Conservation (phyloP, 1,140 invertebrate species). For the Trichomalopsis sarcophagae region DNA sequence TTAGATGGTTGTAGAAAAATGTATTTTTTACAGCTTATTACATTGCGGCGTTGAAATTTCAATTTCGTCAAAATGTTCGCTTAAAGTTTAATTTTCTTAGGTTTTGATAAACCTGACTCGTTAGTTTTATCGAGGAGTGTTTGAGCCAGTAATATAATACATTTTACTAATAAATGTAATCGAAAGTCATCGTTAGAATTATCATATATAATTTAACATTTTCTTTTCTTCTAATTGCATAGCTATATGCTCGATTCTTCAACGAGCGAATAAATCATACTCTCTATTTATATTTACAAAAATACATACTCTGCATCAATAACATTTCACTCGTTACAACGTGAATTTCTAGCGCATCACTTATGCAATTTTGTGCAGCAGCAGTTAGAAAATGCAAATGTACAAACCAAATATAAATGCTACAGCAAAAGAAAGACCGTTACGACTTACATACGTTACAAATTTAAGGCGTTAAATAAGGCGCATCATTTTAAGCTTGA, state of each 20-base stretch:
- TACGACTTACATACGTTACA: constrained; percentile 36
- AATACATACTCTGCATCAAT: constrained; percentile 51
- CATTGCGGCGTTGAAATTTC: constrained; percentile 15
- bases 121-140: constrained; percentile 26
- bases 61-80: constrained; percentile 44
- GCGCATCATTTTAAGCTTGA: constrained; percentile 25
- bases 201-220: constrained; percentile 50
- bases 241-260: constrained; percentile 43
- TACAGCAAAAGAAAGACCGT: constrained; percentile 19
- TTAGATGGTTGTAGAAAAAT: constrained; percentile 42
- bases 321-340: constrained; percentile 50
- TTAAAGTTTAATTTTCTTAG: constrained; percentile 35
- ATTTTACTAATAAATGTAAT: constrained; percentile 51
- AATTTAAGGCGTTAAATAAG: constrained; percentile 37
- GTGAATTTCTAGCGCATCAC: constrained; percentile 43
- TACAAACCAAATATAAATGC: constrained; percentile 50
- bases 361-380: constrained; percentile 47
- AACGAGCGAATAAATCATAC: constrained; percentile 46
- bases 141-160: constrained; percentile 37
- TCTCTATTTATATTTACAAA: constrained; percentile 52
- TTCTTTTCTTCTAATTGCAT: constrained; percentile 36
- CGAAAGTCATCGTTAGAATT: constrained; percentile 43
- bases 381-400: constrained; percentile 48
- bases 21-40: constrained; percentile 46
- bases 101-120: constrained; percentile 40